These are phyloP conservation scores for Trichacis sp. DNA, from an alignment of 2,888 invertebrate genomes.

Conservation along the genomic window DNA sequence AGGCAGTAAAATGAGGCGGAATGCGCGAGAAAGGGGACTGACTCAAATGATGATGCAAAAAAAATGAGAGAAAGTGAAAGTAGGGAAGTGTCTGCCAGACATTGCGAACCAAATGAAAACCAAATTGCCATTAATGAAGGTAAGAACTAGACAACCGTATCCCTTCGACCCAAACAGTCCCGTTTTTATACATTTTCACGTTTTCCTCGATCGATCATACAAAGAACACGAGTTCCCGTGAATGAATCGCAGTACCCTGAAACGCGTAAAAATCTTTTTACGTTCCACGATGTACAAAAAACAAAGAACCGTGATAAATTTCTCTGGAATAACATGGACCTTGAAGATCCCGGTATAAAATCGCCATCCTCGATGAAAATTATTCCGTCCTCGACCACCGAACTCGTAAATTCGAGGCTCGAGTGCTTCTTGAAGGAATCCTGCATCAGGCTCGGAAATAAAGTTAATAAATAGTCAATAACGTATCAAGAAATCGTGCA, in stretches of 20 bases:
- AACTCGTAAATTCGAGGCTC: neutral
- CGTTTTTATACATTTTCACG: too few relatives aligned
- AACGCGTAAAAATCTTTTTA: too few relatives aligned
- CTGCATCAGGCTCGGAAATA: neutral
- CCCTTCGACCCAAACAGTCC: too few relatives aligned
- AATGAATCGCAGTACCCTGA: too few relatives aligned
- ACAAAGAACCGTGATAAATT: too few relatives aligned
- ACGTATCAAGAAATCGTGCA: constrained; percentile 8
- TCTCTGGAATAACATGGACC: too few relatives aligned
- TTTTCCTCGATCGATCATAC: too few relatives aligned
- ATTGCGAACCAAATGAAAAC: constrained; percentile 64
- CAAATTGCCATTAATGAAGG: constrained; percentile 68
- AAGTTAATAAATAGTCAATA: constrained; percentile 12
- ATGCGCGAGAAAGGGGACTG: constrained; percentile 58
- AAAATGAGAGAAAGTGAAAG: constrained; percentile 66
- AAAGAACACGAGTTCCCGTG: too few relatives aligned
- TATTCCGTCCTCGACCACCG: neutral
- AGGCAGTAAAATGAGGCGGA: constrained; percentile 65
- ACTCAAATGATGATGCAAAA: constrained; percentile 50
- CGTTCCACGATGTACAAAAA: too few relatives aligned
- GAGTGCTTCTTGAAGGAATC: too few relatives aligned
- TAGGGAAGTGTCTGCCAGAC: constrained; percentile 59
- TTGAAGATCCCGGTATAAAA: too few relatives aligned
- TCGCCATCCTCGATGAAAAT: neutral
- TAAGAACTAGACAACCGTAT: too few relatives aligned